These are phyloP conservation scores for Cotesia vestalis DNA, from an alignment of 1,140 invertebrate genomes.

Conservation along the genomic window DNA sequence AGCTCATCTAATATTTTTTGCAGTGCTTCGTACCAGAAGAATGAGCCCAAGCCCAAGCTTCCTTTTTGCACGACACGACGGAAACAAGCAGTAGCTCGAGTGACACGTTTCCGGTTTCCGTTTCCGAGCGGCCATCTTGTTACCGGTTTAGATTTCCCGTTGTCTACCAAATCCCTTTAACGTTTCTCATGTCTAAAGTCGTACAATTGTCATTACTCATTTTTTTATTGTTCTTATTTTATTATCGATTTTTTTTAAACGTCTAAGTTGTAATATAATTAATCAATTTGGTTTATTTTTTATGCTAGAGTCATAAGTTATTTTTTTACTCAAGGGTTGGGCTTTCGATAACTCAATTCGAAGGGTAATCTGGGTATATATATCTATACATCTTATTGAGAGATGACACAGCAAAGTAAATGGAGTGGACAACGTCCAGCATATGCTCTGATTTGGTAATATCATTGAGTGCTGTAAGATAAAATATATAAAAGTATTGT, in stretches of 20 bases:
- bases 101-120: conserved; percentile 66
- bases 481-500: neutral
- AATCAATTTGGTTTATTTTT: too few species aligned
- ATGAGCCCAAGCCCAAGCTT: conserved; percentile 17
- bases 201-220: conserved; percentile 22
- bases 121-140: conserved; percentile 67
- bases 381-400: conserved; percentile 12
- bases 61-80: conserved; percentile 49
- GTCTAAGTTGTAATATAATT: neutral
- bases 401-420: conserved; percentile 60
- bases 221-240: conserved; percentile 21
- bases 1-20: conserved; percentile 6
- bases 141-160: conserved; percentile 65
- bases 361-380: too few species aligned
- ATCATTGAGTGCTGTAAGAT: conserved; percentile 26
- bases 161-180: conserved; percentile 42
- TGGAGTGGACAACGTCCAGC: conserved; percentile 67
- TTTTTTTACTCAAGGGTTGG: neutral
- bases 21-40: neutral
- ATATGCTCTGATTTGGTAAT: conserved; percentile 56
- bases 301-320: too few species aligned
- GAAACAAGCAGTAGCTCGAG: conserved; percentile 61
- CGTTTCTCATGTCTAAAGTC: conserved; percentile 12
- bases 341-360: too few species aligned
- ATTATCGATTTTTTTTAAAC: neutral